These are phyloP conservation scores for Zoroaster sp. DNA, from an alignment of 53 echinoderm and acorn worm genomes.

Conservation along the genomic window DNA sequence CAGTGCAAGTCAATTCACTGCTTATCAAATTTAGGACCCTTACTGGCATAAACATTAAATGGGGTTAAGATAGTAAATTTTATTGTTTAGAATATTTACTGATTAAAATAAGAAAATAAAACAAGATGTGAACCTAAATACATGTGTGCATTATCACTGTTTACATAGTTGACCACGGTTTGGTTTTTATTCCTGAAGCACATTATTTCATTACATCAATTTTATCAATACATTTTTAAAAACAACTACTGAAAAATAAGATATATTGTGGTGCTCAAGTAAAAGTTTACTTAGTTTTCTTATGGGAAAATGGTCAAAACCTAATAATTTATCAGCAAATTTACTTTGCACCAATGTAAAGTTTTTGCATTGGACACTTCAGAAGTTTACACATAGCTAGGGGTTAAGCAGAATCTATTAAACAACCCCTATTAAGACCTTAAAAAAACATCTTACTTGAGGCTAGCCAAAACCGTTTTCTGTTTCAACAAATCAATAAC, in stretches of 20 bases:
- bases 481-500: constrained; percentile 34
- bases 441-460: not conserved
- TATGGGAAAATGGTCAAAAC: not conserved
- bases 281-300: too few species aligned
- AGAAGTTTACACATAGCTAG: not conserved
- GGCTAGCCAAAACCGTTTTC: not conserved
- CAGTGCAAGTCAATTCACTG: too few species aligned
- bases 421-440: constrained; percentile 3
- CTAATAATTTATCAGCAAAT: not conserved
- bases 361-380: not conserved
- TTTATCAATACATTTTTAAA: not conserved
- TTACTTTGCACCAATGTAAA: not conserved
- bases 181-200: not conserved
- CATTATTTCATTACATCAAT: not conserved
- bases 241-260: not conserved
- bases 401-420: not conserved
- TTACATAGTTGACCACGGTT: not conserved
- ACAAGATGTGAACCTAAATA: not conserved
- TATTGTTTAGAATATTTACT: too few species aligned
- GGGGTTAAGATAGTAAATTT: too few species aligned
- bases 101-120: not conserved
- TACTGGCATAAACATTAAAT: too few species aligned
- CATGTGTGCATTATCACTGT: not conserved
- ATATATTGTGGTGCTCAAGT: too few species aligned
- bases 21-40: too few species aligned